Evolutionary conservation across 1,140 invertebrate species (phyloP).

Genomic region (Ips nitidus): DNA sequence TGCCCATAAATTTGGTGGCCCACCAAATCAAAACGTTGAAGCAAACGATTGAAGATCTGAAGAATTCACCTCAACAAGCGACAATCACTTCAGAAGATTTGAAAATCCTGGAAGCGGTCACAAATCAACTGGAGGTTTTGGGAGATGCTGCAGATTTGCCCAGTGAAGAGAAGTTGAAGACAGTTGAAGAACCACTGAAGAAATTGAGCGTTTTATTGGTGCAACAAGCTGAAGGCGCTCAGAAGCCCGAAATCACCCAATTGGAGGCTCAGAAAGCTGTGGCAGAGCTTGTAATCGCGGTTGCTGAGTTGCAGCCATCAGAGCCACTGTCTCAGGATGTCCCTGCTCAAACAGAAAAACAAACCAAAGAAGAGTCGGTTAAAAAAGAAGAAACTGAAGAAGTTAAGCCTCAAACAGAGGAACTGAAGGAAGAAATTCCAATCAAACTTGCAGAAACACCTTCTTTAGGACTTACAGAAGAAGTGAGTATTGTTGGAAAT

Average conservation of each 20-base stretch:
- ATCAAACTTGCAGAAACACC: no score
- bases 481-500: no score
- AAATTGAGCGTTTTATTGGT: conserved; percentile 13
- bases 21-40: conserved; percentile 28
- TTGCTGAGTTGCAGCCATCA: no score
- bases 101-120: neutral
- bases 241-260: conserved; percentile 22
- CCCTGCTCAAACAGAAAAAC: no score
- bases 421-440: no score
- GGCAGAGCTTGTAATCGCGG: neutral
- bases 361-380: neutral
- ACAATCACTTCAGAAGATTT: conserved; percentile 16
- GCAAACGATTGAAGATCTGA: conserved; percentile 26
- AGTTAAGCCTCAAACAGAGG: neutral
- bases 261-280: conserved; percentile 25
- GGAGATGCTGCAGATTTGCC: conserved; percentile 7
- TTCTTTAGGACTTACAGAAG: no score
- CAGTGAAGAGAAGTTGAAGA: neutral
- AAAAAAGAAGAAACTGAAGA: neutral
- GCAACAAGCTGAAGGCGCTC: conserved; percentile 1
- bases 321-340: no score
- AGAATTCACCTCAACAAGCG: conserved; percentile 27
- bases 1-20: neutral
- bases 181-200: conserved; percentile 15
- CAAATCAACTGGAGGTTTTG: neutral